phyloP scores from a whole-genome alignment of 1,140 invertebrate species.

The Teleopsis dalmanni region DNA sequence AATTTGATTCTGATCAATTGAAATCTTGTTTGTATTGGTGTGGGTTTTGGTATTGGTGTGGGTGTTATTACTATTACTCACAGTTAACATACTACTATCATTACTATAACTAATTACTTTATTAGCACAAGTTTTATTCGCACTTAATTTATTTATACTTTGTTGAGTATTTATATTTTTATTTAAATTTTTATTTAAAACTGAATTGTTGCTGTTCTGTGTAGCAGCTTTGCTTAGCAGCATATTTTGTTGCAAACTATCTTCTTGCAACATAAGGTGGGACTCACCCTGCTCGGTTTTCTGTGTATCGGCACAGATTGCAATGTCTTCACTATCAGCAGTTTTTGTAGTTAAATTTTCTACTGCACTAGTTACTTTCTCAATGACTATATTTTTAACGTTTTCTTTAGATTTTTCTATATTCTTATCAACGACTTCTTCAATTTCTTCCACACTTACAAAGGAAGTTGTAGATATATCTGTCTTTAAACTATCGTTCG shows the following conservation, averaged over 20 bases:
- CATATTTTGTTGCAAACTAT: slow-evolving; percentile 45
- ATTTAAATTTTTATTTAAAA: slow-evolving; percentile 13
- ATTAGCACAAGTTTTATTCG: too few species aligned
- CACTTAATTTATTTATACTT: too few species aligned
- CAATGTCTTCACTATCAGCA: too few species aligned
- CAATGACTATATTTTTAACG: not conserved
- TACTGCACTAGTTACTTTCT: slow-evolving; percentile 1
- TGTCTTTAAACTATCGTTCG: too few species aligned
- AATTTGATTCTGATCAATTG: slow-evolving; percentile 10
- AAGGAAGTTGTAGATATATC: too few species aligned
- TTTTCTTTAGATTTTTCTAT: not conserved
- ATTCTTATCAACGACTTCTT: not conserved
- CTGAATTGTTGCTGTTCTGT: slow-evolving; percentile 7
- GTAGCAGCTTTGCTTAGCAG: slow-evolving; percentile 18
- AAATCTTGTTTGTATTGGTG: slow-evolving; percentile 1
- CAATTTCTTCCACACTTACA: too few species aligned
- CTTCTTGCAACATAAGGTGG: slow-evolving; percentile 54
- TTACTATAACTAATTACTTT: slow-evolving; percentile 2
- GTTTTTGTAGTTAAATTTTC: not conserved
- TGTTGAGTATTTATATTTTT: too few species aligned
- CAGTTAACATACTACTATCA: slow-evolving; percentile 20
- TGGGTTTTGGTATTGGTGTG: not conserved
- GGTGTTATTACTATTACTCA: slow-evolving; percentile 10
- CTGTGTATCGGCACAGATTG: not conserved
- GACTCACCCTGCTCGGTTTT: slow-evolving; percentile 45